phyloP scores from a whole-genome alignment of 2,113 vertebrate genomes.

The Nyctibius bracteatus region DNA sequence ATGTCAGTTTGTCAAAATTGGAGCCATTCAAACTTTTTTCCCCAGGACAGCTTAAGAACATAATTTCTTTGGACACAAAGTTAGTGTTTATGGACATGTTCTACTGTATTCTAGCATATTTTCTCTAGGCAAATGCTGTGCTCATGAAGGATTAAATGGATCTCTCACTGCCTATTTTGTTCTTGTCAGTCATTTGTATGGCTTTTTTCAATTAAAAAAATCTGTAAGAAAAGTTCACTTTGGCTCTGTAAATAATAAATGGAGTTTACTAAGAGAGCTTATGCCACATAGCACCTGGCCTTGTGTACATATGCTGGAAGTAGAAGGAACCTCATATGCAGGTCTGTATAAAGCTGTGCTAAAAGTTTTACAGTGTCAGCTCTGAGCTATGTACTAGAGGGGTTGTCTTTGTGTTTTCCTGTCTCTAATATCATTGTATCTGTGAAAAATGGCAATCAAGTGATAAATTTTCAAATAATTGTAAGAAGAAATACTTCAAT shows the following conservation, averaged over 20 bases:
- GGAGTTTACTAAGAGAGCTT: background rate
- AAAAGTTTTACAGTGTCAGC: background rate
- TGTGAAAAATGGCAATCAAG: background rate
- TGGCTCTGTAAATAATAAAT: conserved; percentile 24
- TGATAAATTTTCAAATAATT: conserved; percentile 9
- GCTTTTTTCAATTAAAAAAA: background rate
- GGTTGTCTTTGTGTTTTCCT: background rate
- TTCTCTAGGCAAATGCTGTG: conserved; percentile 36
- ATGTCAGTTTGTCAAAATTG: background rate
- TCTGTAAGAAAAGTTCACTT: conserved; percentile 3
- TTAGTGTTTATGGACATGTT: conserved; percentile 27
- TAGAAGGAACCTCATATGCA: background rate
- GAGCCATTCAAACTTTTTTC: background rate
- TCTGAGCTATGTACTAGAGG: background rate
- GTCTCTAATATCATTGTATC: background rate
- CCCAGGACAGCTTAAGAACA: background rate
- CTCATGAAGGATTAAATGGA: conserved; percentile 40
- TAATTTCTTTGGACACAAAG: background rate
- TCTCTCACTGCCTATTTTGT: conserved; percentile 41
- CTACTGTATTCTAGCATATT: conserved; percentile 2
- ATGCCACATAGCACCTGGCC: background rate
- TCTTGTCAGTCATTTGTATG: conserved; percentile 31
- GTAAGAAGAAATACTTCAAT: background rate
- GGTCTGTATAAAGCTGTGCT: background rate
- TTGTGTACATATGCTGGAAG: background rate